These are phyloP conservation scores for Lithobates pipiens DNA, from an alignment of 2,797 vertebrate genomes.

Conservation along the genomic window DNA sequence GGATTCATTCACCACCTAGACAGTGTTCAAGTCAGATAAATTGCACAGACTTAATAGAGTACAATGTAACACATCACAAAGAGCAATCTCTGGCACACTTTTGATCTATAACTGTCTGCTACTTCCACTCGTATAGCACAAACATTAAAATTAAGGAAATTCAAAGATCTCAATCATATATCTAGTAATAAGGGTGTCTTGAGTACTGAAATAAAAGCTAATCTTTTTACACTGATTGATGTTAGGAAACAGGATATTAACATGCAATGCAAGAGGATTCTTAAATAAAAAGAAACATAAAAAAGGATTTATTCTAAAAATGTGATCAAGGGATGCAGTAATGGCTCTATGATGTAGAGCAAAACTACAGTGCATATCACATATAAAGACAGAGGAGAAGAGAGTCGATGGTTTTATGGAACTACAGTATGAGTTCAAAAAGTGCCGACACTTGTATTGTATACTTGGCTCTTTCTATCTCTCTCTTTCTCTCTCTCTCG, in stretches of 20 bases:
- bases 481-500: too few species aligned
- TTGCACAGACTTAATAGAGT: conserved; percentile 13
- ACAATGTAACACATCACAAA: conserved; percentile 20
- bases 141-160: conserved; percentile 15
- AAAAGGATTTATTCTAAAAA: neutral
- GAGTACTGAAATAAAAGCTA: conserved; percentile 19
- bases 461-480: too few species aligned
- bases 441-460: too few species aligned
- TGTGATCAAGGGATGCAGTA: neutral
- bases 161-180: conserved; percentile 23
- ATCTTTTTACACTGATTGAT: conserved; percentile 45
- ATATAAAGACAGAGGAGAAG: too few species aligned
- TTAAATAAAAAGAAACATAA: conserved; percentile 20
- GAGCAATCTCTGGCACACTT: conserved; percentile 9
- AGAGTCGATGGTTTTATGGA: too few species aligned
- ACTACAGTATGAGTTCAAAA: too few species aligned
- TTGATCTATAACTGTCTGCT: conserved; percentile 27
- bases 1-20: conserved; percentile 1
- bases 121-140: conserved; percentile 38
- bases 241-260: conserved; percentile 32
- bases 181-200: conserved; percentile 1
- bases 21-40: conserved; percentile 21
- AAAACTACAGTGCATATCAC: too few species aligned
- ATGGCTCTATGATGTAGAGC: neutral
- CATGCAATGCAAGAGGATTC: neutral